phyloP scores from a whole-genome alignment of 2,888 invertebrate species.

The Petrolisthes manimaculis region DNA sequence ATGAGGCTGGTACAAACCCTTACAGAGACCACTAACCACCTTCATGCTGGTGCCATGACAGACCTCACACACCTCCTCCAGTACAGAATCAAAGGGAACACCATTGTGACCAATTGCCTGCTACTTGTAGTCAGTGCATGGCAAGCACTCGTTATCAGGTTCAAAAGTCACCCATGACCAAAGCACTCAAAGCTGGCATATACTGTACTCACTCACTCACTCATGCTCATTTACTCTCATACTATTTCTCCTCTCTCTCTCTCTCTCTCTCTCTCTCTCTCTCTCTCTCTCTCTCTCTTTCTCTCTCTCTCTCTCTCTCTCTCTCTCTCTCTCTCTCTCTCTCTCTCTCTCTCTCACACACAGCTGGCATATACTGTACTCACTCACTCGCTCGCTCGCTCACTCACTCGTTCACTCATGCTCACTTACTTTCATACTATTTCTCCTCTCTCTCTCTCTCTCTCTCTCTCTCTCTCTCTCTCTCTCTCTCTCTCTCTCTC shows the following conservation, averaged over 20 bases:
- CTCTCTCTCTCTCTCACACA: neutral
- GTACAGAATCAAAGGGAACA: too few relatives aligned
- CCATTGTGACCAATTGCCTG: too few relatives aligned
- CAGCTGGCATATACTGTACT: neutral
- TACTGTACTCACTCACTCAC: neutral
- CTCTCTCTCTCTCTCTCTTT: neutral
- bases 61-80: too few relatives aligned
- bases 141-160: too few relatives aligned
- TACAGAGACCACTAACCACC: too few relatives aligned
- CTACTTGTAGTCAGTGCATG: too few relatives aligned
- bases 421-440: neutral
- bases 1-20: too few relatives aligned
- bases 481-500: too few relatives aligned
- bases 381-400: neutral
- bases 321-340: neutral
- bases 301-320: neutral
- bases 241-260: slow-evolving; percentile 16
- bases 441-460: slow-evolving; percentile 19
- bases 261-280: slow-evolving; percentile 12
- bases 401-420: neutral
- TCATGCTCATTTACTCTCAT: neutral
- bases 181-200: neutral
- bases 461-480: slow-evolving; percentile 1
- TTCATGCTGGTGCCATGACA: too few relatives aligned
- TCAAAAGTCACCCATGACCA: too few relatives aligned